Evolutionary conservation across 2,888 invertebrate genomes (phyloP).

Genomic region (Eurytoma adleriae): DNA sequence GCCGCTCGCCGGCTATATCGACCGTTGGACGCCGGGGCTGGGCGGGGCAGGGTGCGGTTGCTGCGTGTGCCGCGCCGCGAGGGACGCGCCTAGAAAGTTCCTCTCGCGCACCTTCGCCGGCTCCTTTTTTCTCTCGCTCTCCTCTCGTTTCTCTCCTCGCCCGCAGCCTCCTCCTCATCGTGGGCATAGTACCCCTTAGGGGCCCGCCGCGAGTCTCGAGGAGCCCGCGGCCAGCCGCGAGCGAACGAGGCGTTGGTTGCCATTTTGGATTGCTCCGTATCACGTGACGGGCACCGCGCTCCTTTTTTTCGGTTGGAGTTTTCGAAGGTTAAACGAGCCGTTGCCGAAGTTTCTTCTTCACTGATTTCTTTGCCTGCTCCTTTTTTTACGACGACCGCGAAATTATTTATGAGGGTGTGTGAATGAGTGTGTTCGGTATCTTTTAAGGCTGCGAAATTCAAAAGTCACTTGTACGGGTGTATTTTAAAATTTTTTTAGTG

Average conservation of each 20-base stretch:
- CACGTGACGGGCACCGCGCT: slow-evolving; percentile 2
- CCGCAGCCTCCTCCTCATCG: background rate
- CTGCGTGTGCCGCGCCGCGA: slow-evolving; percentile 9
- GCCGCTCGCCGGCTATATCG: slow-evolving; percentile 64
- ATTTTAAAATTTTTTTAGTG: too few relatives aligned
- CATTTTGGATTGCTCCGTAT: slow-evolving; percentile 27
- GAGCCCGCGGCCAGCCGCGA: too few relatives aligned
- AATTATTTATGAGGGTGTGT: too few relatives aligned
- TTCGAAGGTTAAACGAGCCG: background rate
- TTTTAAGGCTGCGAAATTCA: too few relatives aligned
- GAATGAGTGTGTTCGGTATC: too few relatives aligned
- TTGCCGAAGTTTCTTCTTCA: too few relatives aligned
- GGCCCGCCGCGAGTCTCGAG: too few relatives aligned
- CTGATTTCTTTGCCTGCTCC: too few relatives aligned
- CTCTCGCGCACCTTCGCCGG: slow-evolving; percentile 2
- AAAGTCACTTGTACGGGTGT: too few relatives aligned
- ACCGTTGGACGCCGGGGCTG: slow-evolving; percentile 70
- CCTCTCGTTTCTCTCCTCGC: background rate
- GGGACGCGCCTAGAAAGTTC: slow-evolving; percentile 64
- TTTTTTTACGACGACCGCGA: too few relatives aligned
- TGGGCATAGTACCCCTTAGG: background rate
- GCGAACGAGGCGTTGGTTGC: background rate
- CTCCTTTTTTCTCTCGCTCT: slow-evolving; percentile 5
- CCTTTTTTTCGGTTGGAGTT: slow-evolving; percentile 22
- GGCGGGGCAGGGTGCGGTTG: slow-evolving; percentile 76